These are phyloP conservation scores for Trogon melanurus DNA, from an alignment of 2,113 vertebrate genomes.

Conservation along the genomic window DNA sequence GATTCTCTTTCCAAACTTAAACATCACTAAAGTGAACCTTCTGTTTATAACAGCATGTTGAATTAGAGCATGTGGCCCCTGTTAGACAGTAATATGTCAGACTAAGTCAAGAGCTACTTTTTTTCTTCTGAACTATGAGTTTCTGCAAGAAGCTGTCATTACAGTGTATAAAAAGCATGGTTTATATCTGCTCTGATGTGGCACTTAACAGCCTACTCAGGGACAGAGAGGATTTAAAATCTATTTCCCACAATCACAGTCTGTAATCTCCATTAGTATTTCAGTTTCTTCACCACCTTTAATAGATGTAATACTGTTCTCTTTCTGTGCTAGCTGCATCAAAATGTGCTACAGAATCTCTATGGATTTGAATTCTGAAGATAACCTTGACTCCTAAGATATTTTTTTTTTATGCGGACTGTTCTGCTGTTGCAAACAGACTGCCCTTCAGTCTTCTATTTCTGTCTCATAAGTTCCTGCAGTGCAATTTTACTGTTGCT, in stretches of 20 bases:
- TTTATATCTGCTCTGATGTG: not conserved
- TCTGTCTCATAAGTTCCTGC: constrained; percentile 16
- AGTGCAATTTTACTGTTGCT: not conserved
- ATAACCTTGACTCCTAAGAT: constrained; percentile 9
- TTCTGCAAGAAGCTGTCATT: not conserved
- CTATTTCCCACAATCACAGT: not conserved
- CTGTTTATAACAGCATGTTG: not conserved
- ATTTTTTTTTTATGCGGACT: not conserved
- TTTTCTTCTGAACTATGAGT: not conserved
- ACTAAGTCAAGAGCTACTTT: not conserved
- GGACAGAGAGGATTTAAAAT: constrained; percentile 3
- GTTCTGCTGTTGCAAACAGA: not conserved
- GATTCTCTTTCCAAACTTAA: not conserved
- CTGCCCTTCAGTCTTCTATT: constrained; percentile 19
- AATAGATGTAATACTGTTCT: not conserved
- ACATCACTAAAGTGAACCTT: not conserved
- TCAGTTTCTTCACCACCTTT: constrained; percentile 10
- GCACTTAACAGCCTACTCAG: not conserved
- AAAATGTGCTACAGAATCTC: not conserved
- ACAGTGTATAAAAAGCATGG: not conserved
- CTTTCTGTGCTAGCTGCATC: constrained; percentile 16
- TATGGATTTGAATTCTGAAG: not conserved
- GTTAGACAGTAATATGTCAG: not conserved
- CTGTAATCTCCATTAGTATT: constrained; percentile 14
- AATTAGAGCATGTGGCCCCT: not conserved